Evolutionary conservation across 2,888 invertebrate species (phyloP), one percentile per base, ranked within the genome.

Genomic region (Glyphotaelius pellucidus): DNA sequence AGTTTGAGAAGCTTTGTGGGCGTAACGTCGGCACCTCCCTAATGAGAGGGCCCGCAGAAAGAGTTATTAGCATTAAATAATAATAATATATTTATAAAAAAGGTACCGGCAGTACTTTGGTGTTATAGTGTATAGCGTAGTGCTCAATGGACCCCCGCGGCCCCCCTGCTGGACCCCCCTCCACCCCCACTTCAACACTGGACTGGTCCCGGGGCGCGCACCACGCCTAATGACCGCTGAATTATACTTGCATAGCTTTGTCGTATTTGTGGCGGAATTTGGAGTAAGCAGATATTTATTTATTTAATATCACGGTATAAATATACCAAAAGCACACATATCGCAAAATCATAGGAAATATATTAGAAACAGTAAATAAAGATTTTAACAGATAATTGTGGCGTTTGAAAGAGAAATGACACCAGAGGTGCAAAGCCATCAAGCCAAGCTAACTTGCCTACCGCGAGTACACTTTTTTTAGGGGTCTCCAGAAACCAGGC

Each of bases 11-110:
- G 25, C 35, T 25, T 87, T 25, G 88, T 30, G 80, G 89, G 81
- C 87, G 89, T 88, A 89, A 79, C 90, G 90, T 87, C 87, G 84
- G 90, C 85, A 89, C 88, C 83, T 89, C 87, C 88, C 91, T 89
- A 93, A 93, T 92, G 93, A 93, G 89, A 93, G 93, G 92, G 92
- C 90, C 81, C 92, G 86, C 35, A 89, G 92, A 91, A 93, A 93
- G 93, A 93, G 93, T 92, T 93, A 93, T 93, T 93, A 93, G 89
- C 92, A 93, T 93, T 91, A 93, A 93, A 92, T 67, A 89, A 89
- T 89, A 89, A 89, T 89, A 88, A 79, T 79, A 86, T 38, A 86
- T 38, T 86, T 42, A 86, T 47, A 87, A 86, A 38, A 31, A 87
- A 67, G 67, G 67, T 67, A 67, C 67, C 67, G 67, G 67, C 67